phyloP scores from a whole-genome alignment of 2,797 vertebrate species.

The Pantherophis vulpinus region DNA sequence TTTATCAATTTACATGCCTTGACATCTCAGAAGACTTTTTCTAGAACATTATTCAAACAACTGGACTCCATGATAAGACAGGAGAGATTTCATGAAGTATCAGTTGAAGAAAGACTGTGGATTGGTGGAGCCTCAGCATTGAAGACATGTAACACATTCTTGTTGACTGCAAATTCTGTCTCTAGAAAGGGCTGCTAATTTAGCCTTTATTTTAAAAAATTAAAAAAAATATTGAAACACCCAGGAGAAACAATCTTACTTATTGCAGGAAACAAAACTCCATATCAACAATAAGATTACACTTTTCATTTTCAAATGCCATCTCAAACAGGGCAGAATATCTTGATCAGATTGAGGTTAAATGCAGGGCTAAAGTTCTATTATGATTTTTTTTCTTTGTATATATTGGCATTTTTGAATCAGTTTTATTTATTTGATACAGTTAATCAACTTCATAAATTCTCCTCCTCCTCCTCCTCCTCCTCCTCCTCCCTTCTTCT shows the following conservation, averaged over 20 bases:
- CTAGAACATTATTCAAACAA: background rate
- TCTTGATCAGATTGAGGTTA: background rate
- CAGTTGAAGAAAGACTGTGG: background rate
- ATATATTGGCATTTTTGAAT: background rate
- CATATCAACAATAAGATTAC: background rate
- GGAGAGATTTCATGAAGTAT: background rate
- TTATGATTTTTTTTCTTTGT: background rate
- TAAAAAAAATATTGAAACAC: background rate
- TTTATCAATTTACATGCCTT: background rate
- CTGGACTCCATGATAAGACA: background rate
- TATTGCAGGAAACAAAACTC: background rate
- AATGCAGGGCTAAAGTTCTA: background rate
- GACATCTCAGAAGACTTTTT: background rate
- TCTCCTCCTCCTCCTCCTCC: background rate
- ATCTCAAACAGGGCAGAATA: background rate
- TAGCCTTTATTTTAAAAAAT: background rate
- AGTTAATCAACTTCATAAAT: background rate
- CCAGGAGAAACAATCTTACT: too few species aligned
- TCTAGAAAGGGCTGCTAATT: background rate
- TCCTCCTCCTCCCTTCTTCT: background rate
- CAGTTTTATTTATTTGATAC: background rate
- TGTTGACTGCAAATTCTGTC: background rate
- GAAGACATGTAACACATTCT: background rate
- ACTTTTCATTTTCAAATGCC: background rate
- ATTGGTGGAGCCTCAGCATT: background rate